Evolutionary conservation across 1,140 invertebrate species (phyloP).

Genomic region (Microplitis demolitor): DNA sequence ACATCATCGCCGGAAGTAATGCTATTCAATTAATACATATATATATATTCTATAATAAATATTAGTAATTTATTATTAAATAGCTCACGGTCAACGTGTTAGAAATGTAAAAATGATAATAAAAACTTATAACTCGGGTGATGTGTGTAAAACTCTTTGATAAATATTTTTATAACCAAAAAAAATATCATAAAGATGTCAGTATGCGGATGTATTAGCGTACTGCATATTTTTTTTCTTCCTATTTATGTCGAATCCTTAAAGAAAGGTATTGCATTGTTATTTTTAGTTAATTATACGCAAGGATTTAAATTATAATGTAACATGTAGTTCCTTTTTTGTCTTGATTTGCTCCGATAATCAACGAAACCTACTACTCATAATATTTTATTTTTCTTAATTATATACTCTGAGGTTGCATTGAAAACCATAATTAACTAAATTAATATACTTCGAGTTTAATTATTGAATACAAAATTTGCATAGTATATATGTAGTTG

Average conservation of each 20-base stretch:
- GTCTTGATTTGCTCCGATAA: constrained; percentile 24
- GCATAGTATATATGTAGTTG: not conserved
- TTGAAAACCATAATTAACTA: no score
- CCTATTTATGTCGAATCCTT: not conserved
- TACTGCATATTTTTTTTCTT: not conserved
- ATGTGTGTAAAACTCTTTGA: no score
- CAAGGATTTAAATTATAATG: no score
- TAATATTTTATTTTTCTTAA: constrained; percentile 6
- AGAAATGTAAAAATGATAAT: not conserved
- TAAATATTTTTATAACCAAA: not conserved
- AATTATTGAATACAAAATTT: no score
- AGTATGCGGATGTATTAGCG: constrained; percentile 18
- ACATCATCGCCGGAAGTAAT: not conserved
- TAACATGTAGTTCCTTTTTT: constrained; percentile 8
- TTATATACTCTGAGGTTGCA: no score
- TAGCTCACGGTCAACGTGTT: not conserved
- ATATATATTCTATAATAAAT: not conserved
- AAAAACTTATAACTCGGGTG: no score
- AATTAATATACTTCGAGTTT: no score
- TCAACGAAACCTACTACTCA: not conserved
- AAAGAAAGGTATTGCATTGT: not conserved
- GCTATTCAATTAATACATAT: not conserved
- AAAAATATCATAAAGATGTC: constrained; percentile 23
- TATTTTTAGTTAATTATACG: not conserved
- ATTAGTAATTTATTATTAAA: not conserved